Evolutionary conservation across 2,797 vertebrate genomes (phyloP), one percentile per base, ranked within the genome.

Genomic region (Thalassophryne amazonica): DNA sequence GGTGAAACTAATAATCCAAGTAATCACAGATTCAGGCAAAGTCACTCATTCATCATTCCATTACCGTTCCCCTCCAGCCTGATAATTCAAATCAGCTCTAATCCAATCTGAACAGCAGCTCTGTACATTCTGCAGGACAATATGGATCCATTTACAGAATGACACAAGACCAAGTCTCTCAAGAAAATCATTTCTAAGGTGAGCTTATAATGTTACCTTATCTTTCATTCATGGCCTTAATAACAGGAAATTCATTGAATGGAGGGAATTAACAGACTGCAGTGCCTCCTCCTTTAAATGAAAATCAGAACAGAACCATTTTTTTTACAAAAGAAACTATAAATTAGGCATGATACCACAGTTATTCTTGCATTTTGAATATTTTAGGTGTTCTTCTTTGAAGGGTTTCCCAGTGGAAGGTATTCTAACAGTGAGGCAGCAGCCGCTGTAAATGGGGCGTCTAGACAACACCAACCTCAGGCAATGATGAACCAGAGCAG

Each of bases 91-190:
- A 56, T 72, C 43, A 32, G 61, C 29, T 59, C 45, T 76, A 76
- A 81, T 78, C 78, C 59, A 78, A 76, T 77, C 68, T 62, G 57
- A 73, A 47, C 25, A 47, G 60, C 72, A 74, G 71, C 78, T n/a
- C n/a, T 73, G 64, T 25, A 49, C 38, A 52, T 70, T 36, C 30
- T 50, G 54, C 21, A 65, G 49, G 14, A 14, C 43, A 38, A 72
- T 54, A 75, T 54, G 51, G 38, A 58, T 73, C 75, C 42, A 52
- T 82, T 73, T 58, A 8, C 34, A 29, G 29, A 52, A 52, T 31
- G 12, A 65, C 34, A 33, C 16, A n/a, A 40, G 40, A 15, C 36
- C 12, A 27, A 41, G 14, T 47, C 17, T 42, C 35, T 1, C 25
- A 7, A 46, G 22, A 52, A 41, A 45, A n/a, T 4, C 3, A 41